These are phyloP conservation scores for Tiliqua scincoides DNA, from an alignment of 2,113 vertebrate genomes.

Conservation along the genomic window DNA sequence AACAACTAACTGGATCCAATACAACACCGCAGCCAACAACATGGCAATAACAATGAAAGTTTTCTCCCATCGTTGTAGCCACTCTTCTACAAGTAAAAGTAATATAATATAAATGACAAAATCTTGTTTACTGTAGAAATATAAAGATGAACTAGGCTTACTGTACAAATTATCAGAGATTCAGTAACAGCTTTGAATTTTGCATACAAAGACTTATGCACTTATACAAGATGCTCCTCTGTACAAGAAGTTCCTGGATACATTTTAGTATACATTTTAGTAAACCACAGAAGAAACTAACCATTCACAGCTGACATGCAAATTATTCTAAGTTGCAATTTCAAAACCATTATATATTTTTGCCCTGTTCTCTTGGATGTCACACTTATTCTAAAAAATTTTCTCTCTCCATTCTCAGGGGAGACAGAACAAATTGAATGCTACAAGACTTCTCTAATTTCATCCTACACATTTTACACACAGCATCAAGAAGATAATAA, in stretches of 20 bases:
- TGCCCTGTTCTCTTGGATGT: neutral
- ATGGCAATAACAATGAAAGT: conserved; percentile 65
- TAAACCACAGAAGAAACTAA: neutral
- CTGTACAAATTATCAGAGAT: neutral
- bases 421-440: neutral
- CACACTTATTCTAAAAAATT: neutral
- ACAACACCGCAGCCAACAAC: conserved; percentile 67
- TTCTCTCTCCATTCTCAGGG: neutral
- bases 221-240: neutral
- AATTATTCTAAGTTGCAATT: neutral
- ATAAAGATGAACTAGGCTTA: neutral
- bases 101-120: neutral
- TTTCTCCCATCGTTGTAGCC: conserved; percentile 73
- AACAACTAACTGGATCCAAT: conserved; percentile 66
- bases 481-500: neutral
- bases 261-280: neutral
- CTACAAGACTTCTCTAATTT: neutral
- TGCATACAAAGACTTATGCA: neutral
- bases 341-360: neutral
- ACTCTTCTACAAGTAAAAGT: conserved; percentile 66
- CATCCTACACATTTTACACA: neutral
- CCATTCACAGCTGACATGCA: neutral
- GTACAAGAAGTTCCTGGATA: neutral
- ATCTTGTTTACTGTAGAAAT: neutral
- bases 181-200: neutral